Conservation (phyloP, 2,113 vertebrate genomes). For the Otis tarda region DNA sequence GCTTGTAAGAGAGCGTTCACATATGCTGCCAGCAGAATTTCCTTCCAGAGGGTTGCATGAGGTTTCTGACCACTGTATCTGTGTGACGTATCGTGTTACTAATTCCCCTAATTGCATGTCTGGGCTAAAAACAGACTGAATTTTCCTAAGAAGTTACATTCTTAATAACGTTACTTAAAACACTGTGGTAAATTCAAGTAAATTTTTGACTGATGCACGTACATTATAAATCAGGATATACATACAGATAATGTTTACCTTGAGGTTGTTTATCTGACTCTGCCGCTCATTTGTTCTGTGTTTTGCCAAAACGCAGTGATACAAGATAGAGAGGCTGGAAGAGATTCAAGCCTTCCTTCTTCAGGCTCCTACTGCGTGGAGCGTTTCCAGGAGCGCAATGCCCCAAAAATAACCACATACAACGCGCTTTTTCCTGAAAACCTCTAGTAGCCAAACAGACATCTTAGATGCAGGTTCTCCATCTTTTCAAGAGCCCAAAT, state of each 20-base stretch:
- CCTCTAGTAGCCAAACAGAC: neutral
- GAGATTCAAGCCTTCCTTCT: constrained; percentile 60
- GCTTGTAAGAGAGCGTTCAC: neutral
- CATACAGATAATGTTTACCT: constrained; percentile 72
- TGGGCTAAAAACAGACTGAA: constrained; percentile 78
- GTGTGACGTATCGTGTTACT: constrained; percentile 73
- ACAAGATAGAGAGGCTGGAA: constrained; percentile 51
- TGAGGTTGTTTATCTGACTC: constrained; percentile 70
- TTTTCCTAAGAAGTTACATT: constrained; percentile 79
- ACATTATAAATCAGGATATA: constrained; percentile 57
- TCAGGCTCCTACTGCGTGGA: constrained; percentile 31
- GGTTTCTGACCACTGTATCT: constrained; percentile 47
- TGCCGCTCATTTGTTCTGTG: constrained; percentile 36
- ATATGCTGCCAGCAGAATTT: neutral
- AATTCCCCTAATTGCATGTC: constrained; percentile 80
- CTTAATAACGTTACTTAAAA: constrained; percentile 69
- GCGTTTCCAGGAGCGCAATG: neutral
- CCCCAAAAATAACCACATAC: neutral
- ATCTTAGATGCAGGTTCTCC: neutral
- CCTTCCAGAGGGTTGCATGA: constrained; percentile 60
- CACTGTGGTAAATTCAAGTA: constrained; percentile 63
- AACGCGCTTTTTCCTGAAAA: neutral
- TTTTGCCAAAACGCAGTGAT: constrained; percentile 43
- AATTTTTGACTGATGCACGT: constrained; percentile 37
- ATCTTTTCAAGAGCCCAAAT: neutral